phyloP scores from a whole-genome alignment of 2,888 invertebrate genomes.

The Synergus umbraculus region DNA sequence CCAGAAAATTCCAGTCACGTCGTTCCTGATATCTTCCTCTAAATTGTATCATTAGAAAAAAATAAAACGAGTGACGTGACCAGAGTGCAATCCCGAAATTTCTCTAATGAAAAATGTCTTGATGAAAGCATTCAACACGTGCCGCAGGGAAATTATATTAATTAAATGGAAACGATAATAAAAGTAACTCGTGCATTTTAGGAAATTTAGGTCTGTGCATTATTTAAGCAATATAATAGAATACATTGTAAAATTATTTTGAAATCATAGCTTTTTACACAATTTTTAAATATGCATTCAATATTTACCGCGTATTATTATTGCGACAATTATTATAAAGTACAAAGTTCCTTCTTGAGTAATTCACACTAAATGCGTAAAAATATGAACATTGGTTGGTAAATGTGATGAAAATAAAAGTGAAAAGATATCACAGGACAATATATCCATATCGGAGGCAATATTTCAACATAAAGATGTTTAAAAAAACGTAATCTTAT shows the following conservation, averaged over 20 bases:
- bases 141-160: not conserved
- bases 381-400: not conserved
- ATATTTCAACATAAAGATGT: not conserved
- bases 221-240: conserved; percentile 9
- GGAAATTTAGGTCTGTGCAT: not conserved
- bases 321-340: not conserved
- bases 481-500: not conserved
- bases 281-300: not conserved
- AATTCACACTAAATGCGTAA: not conserved
- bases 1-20: conserved; percentile 28
- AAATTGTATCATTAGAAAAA: conserved; percentile 34
- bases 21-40: not conserved
- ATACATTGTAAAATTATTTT: not conserved
- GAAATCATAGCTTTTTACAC: not conserved
- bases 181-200: not conserved
- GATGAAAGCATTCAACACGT: conserved; percentile 1
- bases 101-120: conserved; percentile 18
- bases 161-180: not conserved
- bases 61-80: conserved; percentile 28
- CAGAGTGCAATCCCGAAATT: conserved; percentile 25
- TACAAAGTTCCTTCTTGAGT: not conserved
- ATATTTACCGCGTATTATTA: not conserved
- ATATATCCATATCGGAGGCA: not conserved
- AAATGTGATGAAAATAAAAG: conserved; percentile 19
- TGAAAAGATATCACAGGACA: conserved; percentile 27